phyloP scores from a whole-genome alignment of 2,888 invertebrate species.

The Phoronis australis region DNA sequence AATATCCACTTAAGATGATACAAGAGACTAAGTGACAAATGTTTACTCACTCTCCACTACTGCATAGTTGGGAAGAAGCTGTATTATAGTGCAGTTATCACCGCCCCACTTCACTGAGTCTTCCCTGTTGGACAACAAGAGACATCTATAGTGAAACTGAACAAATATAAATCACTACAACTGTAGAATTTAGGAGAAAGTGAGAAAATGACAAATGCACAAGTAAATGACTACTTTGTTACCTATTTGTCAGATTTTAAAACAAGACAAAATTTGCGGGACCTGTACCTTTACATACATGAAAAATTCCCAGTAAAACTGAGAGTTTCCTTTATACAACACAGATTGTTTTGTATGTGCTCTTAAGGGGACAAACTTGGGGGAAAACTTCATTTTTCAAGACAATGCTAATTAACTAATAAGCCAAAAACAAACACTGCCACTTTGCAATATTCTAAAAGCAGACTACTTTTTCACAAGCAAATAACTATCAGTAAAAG shows the following conservation, averaged over 20 bases:
- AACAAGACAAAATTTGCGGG: neutral
- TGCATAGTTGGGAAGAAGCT: slow-evolving; percentile 61
- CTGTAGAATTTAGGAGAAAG: neutral
- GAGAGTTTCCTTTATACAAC: too few relatives aligned
- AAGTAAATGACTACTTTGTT: neutral
- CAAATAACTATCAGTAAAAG: too few relatives aligned
- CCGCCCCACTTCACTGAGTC: slow-evolving; percentile 70
- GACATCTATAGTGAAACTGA: too few relatives aligned
- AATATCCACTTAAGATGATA: too few relatives aligned
- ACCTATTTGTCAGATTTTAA: neutral
- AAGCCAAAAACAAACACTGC: too few relatives aligned
- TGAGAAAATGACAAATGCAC: neutral
- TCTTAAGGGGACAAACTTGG: too few relatives aligned
- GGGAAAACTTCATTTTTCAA: too few relatives aligned
- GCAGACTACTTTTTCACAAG: too few relatives aligned
- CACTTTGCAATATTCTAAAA: too few relatives aligned
- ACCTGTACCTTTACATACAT: neutral
- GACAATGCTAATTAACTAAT: too few relatives aligned
- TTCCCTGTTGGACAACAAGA: slow-evolving; percentile 23
- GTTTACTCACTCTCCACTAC: slow-evolving; percentile 56
- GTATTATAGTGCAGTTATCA: slow-evolving; percentile 71
- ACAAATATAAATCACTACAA: neutral
- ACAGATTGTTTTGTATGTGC: too few relatives aligned
- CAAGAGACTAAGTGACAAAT: too few relatives aligned
- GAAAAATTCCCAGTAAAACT: neutral